A percentile compares a stretch with the other conserved stretches of the same genome.
Conservation (phyloP, 2,888 invertebrate genomes). For the Troilus luridus region DNA sequence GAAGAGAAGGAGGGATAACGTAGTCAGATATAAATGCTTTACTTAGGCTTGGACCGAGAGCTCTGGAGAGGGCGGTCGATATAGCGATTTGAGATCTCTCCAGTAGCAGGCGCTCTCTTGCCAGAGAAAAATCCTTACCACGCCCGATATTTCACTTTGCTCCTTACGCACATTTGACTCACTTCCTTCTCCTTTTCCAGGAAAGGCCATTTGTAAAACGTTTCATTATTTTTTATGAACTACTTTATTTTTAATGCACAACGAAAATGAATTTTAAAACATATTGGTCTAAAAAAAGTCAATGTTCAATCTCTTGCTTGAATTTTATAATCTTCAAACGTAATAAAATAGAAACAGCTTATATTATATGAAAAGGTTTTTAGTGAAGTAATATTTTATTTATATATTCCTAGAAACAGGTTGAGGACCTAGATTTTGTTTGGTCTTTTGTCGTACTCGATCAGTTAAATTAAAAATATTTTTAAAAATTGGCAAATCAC, state of each 20-base stretch:
- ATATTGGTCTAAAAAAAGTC: no score
- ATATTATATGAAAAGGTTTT: no score
- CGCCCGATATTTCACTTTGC: neutral
- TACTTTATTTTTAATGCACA: neutral
- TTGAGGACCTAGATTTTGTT: no score
- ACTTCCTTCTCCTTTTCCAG: neutral
- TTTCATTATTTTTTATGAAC: neutral
- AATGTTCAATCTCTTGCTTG: no score
- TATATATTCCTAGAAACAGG: no score
- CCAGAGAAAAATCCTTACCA: constrained; percentile 45
- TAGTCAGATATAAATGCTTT: constrained; percentile 54
- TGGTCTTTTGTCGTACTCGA: no score
- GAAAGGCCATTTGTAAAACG: neutral
- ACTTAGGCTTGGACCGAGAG: constrained; percentile 39
- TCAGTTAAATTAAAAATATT: no score
- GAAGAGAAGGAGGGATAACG: constrained; percentile 42
- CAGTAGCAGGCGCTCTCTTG: constrained; percentile 10
- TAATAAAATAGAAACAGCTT: no score
- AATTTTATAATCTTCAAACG: no score
- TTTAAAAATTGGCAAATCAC: no score
- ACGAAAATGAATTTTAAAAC: no score
- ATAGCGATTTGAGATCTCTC: constrained; percentile 54
- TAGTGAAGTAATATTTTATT: no score
- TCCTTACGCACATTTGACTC: neutral
- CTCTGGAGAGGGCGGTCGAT: constrained; percentile 47